Evolutionary conservation across 1,140 invertebrate genomes (phyloP).

Genomic region (Listronotus bonariensis): DNA sequence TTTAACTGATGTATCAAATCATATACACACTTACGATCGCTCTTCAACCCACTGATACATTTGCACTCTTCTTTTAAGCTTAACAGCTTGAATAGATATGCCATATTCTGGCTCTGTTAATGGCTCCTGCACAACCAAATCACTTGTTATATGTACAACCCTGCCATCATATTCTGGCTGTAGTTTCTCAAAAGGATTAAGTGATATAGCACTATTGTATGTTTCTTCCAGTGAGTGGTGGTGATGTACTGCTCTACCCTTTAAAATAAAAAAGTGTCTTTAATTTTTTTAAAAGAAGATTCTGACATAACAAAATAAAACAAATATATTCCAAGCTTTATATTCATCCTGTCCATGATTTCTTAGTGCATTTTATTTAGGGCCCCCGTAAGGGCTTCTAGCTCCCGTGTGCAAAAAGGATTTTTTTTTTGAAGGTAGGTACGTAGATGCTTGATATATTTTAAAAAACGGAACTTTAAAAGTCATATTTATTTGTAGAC

Average conservation of each 20-base stretch:
- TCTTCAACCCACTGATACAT: slow-evolving; percentile 94
- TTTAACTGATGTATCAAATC: no score
- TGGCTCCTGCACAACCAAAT: slow-evolving; percentile 74
- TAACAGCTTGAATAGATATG: slow-evolving; percentile 58
- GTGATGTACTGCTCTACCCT: slow-evolving; percentile 73
- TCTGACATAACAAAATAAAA: no score
- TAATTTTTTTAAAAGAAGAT: no score
- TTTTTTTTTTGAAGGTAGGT: no score
- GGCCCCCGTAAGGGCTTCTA: no score
- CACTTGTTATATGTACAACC: slow-evolving; percentile 77
- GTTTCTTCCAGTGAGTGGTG: slow-evolving; percentile 74
- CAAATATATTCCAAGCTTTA: slow-evolving; percentile 3
- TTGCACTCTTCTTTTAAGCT: slow-evolving; percentile 61
- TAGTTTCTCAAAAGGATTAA: slow-evolving; percentile 61
- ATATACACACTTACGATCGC: slow-evolving; percentile 59
- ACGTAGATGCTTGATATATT: no score
- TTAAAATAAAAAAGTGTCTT: no score
- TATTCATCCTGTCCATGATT: no score
- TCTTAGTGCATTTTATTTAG: no score
- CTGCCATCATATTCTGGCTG: slow-evolving; percentile 70
- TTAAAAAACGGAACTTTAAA: no score
- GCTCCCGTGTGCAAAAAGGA: no score
- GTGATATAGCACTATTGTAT: slow-evolving; percentile 62
- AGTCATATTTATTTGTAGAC: no score
- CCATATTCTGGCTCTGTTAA: slow-evolving; percentile 70